Evolutionary conservation across 2,113 vertebrate species (phyloP), one percentile per base, ranked within the genome.

Genomic region (Phoxinus phoxinus): DNA sequence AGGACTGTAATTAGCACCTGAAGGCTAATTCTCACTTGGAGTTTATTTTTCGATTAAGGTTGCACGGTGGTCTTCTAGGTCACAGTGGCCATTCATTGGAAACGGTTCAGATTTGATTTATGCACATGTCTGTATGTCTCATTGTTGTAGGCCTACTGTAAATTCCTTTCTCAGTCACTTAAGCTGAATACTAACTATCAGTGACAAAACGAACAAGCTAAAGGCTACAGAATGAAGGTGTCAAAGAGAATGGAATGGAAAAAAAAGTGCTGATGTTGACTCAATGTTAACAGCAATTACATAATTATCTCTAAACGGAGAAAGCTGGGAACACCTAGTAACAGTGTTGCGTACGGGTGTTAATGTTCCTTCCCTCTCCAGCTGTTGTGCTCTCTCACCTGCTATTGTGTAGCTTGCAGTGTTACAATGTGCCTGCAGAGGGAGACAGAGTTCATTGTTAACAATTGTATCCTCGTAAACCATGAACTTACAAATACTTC

Each of bases 281-380:
- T 77, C 59, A 2, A 12, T 51, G 61, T 85, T 84, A 63, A 79
- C 83, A 87, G 63, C 83, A 87, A 79, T 87, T 87, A 85, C 65
- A 85, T 89, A 89, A 89, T 89, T 85, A 87, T 61, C 53, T 85
- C 65, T 79, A 87, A 89, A 87, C 46, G 63, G 81, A 84, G 85
- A 84, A 89, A 87, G 65, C 88, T 89, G 85, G 84, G 79, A 89
- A 89, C 78, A 79, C 53, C 63, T 84, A 76, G 63, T 89, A 86
- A 86, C 88, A 87, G 83, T 65, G 85, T 83, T 63, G 83, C 53
- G 7, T 71, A 17, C 0, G 63, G 77, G 85, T 89, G 88, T 79
- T 87, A 89, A 87, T 87, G 61, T 85, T 37, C 78, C 46, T 41
- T 71, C 46, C 25, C 44, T 86, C 79, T 85, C 85, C 88, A 89